These are phyloP conservation scores for Drosophila melanosoma DNA, from an alignment of 2,888 invertebrate genomes.

Conservation along the genomic window DNA sequence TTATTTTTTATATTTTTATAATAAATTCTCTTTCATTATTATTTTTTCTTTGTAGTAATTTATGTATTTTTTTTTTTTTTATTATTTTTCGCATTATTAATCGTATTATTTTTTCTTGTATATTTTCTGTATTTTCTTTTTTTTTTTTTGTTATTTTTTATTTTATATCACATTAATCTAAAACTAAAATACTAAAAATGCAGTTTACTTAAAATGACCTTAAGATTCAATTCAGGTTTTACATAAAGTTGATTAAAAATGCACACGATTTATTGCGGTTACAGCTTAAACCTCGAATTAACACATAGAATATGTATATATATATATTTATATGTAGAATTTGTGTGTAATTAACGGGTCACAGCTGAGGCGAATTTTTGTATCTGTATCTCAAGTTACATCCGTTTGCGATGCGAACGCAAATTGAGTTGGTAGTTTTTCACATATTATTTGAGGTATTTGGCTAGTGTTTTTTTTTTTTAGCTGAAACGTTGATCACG, in stretches of 20 bases:
- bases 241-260: background rate
- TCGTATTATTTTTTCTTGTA: background rate
- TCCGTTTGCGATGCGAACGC: constrained; percentile 29
- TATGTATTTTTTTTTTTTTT: background rate
- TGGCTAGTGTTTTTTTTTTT: constrained; percentile 34
- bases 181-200: background rate
- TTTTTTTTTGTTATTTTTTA: background rate
- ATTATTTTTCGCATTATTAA: no score
- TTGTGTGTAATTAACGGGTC: constrained; percentile 15
- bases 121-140: background rate
- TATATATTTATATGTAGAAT: background rate
- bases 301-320: constrained; percentile 3
- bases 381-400: constrained; percentile 22
- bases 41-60: background rate
- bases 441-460: constrained; percentile 36
- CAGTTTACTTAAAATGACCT: background rate
- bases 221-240: background rate
- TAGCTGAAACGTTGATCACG: constrained; percentile 52
- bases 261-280: constrained; percentile 3
- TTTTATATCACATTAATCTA: background rate
- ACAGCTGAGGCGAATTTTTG: constrained; percentile 33
- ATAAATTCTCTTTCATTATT: background rate
- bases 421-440: constrained; percentile 28
- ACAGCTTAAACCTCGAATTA: background rate
- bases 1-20: background rate